These are phyloP conservation scores for Thamnophis sirtalis DNA, from an alignment of 2,113 vertebrate genomes.

Conservation along the genomic window DNA sequence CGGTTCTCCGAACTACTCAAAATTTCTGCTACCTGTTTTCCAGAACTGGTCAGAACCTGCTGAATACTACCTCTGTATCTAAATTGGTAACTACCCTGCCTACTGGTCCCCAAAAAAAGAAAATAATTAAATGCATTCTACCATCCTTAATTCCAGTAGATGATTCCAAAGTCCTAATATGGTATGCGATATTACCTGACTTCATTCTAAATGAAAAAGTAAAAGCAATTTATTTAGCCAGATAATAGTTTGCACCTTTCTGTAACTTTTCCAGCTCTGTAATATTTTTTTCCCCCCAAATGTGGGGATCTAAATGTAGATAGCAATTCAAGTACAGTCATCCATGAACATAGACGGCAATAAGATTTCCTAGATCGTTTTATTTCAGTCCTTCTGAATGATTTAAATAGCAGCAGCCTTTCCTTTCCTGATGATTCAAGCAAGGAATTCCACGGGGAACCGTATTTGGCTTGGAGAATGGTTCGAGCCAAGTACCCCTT, in stretches of 20 bases:
- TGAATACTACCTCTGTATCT: neutral
- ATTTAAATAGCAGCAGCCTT: neutral
- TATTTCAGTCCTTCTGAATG: neutral
- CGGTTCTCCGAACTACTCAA: no score
- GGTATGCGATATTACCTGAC: neutral
- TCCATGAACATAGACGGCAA: neutral
- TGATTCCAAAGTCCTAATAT: neutral
- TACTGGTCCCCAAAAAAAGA: neutral
- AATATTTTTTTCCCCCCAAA: neutral
- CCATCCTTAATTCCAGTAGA: neutral
- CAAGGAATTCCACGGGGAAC: neutral
- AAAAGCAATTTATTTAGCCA: neutral
- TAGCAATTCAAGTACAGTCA: neutral
- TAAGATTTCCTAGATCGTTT: neutral
- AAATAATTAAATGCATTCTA: neutral
- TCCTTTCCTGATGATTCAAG: neutral
- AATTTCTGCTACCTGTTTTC: no score
- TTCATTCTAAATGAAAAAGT: neutral
- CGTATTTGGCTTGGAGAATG: neutral
- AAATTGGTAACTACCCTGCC: neutral
- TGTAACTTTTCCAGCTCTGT: neutral
- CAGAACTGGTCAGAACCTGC: no score
- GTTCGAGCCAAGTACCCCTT: neutral
- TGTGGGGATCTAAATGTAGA: neutral
- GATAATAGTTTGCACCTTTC: neutral